A percentile compares a stretch with the other conserved stretches of the same genome.
phyloP scores from a whole-genome alignment of 2,797 vertebrate species.

The Pagetopsis macropterus region DNA sequence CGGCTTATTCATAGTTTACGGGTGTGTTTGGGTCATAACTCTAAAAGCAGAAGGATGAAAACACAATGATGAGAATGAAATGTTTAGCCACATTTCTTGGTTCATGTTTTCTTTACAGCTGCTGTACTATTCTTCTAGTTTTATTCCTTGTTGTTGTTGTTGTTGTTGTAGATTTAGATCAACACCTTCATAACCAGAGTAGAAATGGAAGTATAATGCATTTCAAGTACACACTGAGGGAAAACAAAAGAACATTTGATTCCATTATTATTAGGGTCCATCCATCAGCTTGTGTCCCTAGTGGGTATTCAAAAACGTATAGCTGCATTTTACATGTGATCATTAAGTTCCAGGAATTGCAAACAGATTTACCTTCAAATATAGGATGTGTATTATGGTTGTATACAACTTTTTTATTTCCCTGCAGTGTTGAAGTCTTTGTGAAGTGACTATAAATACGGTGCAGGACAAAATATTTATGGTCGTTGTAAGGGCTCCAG shows the following conservation, averaged over 20 bases:
- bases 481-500: conserved; percentile 4
- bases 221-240: not conserved
- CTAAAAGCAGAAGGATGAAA: not conserved
- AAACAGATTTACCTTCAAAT: conserved; percentile 1
- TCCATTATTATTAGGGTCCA: not conserved
- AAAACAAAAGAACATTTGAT: not conserved
- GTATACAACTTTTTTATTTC: not conserved
- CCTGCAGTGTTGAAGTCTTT: not conserved
- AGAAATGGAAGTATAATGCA: not conserved
- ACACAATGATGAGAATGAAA: not conserved
- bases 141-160: not conserved
- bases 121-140: not conserved
- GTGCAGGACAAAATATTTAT: conserved; percentile 19
- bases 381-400: not conserved
- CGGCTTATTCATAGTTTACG: no score
- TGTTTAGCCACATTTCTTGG: not conserved
- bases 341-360: conserved; percentile 1
- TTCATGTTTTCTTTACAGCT: not conserved
- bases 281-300: no score
- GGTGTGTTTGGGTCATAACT: not conserved
- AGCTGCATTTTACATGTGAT: not conserved
- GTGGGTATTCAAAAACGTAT: conserved; percentile 1
- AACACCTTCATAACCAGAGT: not conserved
- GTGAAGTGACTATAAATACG: not conserved
- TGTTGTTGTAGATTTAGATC: not conserved